These are phyloP conservation scores for Pseudois nayaur DNA, from an alignment of 2,113 vertebrate species.

Conservation along the genomic window DNA sequence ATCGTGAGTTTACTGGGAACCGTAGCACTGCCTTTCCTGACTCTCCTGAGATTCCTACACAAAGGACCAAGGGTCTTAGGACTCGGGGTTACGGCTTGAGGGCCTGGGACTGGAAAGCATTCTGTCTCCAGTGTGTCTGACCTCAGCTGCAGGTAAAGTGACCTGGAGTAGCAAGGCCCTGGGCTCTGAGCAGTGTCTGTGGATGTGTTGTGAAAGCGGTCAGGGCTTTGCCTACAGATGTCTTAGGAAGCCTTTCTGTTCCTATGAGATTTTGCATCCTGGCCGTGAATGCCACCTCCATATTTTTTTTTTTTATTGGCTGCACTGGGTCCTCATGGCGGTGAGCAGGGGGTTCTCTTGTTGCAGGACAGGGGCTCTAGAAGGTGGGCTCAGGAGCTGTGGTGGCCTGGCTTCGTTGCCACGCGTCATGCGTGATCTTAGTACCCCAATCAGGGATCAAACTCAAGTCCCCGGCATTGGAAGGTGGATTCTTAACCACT, in stretches of 20 bases:
- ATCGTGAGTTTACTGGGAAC: conserved; percentile 40
- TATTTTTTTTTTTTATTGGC: not conserved
- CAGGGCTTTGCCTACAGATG: fast-evolving
- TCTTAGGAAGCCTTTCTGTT: not conserved
- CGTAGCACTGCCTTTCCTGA: not conserved
- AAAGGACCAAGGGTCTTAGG: not conserved
- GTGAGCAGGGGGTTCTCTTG: not conserved
- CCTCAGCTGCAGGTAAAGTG: not conserved
- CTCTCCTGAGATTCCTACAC: not conserved
- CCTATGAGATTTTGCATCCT: not conserved
- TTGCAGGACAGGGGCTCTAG: not conserved
- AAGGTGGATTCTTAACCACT: not conserved
- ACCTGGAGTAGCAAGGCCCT: not conserved
- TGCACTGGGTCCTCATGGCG: not conserved
- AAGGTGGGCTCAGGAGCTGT: not conserved
- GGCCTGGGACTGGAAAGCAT: not conserved
- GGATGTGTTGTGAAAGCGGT: not conserved
- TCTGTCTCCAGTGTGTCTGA: not conserved
- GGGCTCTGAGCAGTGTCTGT: not conserved
- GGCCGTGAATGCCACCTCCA: not conserved
- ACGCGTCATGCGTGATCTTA: fast-evolving
- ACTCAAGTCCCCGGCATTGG: not conserved
- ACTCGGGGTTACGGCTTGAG: not conserved
- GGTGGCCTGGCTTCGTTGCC: not conserved
- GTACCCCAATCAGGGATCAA: not conserved